Percentiles rank a stretch among this genome's conserved stretches.
Evolutionary conservation across 2,888 invertebrate genomes (phyloP).

Genomic region (Seladonia tumulorum): DNA sequence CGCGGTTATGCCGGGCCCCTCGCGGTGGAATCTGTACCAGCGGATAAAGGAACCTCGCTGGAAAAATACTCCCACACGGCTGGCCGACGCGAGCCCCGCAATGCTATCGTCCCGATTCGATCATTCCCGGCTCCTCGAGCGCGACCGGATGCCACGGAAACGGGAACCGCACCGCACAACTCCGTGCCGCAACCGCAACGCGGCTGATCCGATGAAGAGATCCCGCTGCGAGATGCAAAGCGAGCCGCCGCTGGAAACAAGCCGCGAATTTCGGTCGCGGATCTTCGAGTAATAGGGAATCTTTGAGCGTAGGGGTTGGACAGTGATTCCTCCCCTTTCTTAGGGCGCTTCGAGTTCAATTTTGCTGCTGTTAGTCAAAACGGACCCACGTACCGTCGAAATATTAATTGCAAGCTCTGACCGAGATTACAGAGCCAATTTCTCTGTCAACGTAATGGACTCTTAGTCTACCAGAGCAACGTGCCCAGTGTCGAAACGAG

Average conservation of each 20-base stretch:
- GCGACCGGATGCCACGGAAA: constrained; percentile 4
- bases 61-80: constrained; percentile 50
- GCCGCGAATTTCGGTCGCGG: constrained; percentile 23
- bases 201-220: constrained; percentile 69
- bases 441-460: too few relatives aligned
- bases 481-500: neutral
- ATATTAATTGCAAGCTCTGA: too few relatives aligned
- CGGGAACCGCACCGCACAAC: neutral
- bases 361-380: too few relatives aligned
- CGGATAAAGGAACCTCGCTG: constrained; percentile 54
- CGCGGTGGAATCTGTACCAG: constrained; percentile 67
- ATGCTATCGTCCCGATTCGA: constrained; percentile 71
- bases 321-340: too few relatives aligned
- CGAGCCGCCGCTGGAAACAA: constrained; percentile 12
- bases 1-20: constrained; percentile 67
- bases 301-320: neutral
- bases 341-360: neutral
- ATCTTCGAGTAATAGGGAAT: neutral
- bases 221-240: constrained; percentile 66
- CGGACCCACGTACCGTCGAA: too few relatives aligned
- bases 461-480: too few relatives aligned
- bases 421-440: too few relatives aligned
- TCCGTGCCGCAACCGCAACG: neutral
- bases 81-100: constrained; percentile 34
- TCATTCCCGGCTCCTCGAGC: constrained; percentile 48